Evolutionary conservation across 2,113 vertebrate genomes (phyloP), one percentile per base, ranked within the genome.

Genomic region (Paedocypris sp.): DNA sequence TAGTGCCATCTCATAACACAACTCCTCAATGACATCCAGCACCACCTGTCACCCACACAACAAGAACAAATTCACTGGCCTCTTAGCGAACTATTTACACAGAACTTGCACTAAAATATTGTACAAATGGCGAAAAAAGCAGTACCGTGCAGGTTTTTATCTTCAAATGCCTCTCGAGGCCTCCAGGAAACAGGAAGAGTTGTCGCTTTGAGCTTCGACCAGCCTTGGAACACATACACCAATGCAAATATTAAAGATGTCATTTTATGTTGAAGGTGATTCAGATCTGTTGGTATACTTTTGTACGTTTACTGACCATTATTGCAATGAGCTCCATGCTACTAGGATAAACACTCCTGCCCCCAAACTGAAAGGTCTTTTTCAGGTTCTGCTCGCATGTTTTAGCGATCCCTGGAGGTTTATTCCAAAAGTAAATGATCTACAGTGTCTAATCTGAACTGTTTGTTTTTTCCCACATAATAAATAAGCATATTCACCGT

Each of bases 151-250:
- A 72, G 31, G 70, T 72, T 65, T 72, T 98, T 80, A 99, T 93
- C 81, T 97, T 98, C 42, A 97, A 79, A 61, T 97, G 94, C 36
- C 88, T 84, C 67, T 99, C 94, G 0, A 93, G 87, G 46, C 91
- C 91, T 0, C 95, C 95, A 0, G 95, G 92, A 73, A 99, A 84
- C 67, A 97, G 84, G 56, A 99, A 91, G 38, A 97, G 84, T 72
- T 99, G 95, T 32, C 94, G 88, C 79, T 98, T 99, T 22, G 95
- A 92, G 60, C 92, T 99, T 70, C 95, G 88, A 38, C 95, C 95
- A 0, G 93, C 93, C 95, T 99, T 69, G 0, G 8, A 39, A 31
- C 4, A 56, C 29, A 45, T 31, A 10, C 9, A 35, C 4, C 1
- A 19, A 23, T 15, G 36, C 31, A 53, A 29, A 12, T 31, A n/a